phyloP scores from a whole-genome alignment of 1,140 invertebrate genomes.

The Chironomus striatipennis region DNA sequence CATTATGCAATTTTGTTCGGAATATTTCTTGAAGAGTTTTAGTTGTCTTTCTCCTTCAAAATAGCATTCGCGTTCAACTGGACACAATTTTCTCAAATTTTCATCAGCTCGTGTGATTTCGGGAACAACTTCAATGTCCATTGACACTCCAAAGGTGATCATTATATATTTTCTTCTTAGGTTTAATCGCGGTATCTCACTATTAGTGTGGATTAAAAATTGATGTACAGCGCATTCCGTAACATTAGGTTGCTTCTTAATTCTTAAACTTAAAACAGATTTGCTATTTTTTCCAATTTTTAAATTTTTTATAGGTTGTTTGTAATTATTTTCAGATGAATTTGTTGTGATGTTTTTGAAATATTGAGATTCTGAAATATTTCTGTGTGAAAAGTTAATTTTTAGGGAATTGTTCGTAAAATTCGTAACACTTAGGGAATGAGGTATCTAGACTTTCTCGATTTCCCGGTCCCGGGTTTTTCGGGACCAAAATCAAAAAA shows the following conservation, averaged over 20 bases:
- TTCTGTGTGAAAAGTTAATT: neutral
- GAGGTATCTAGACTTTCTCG: too few species aligned
- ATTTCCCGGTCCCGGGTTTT: too few species aligned
- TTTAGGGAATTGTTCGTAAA: neutral
- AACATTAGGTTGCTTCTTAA: neutral
- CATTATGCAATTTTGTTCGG: constrained; percentile 51
- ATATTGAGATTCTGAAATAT: neutral
- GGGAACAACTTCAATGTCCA: neutral
- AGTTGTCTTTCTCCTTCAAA: constrained; percentile 47
- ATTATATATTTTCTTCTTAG: neutral
- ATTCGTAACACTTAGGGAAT: too few species aligned
- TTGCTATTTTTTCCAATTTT: too few species aligned
- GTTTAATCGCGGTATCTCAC: neutral
- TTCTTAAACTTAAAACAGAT: too few species aligned
- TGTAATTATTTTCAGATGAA: neutral
- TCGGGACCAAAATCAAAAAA: too few species aligned
- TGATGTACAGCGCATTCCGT: neutral
- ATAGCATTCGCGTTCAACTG: constrained; percentile 47
- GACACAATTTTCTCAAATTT: neutral
- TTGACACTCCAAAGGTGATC: neutral
- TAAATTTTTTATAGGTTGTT: too few species aligned
- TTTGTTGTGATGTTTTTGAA: neutral
- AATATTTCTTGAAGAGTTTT: constrained; percentile 45
- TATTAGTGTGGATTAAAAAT: neutral
- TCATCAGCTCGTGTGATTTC: neutral